A percentile compares a stretch with the other conserved stretches of the same genome.
phyloP scores from a whole-genome alignment of 1,140 invertebrate species.

The Mactra quadrangularis region DNA sequence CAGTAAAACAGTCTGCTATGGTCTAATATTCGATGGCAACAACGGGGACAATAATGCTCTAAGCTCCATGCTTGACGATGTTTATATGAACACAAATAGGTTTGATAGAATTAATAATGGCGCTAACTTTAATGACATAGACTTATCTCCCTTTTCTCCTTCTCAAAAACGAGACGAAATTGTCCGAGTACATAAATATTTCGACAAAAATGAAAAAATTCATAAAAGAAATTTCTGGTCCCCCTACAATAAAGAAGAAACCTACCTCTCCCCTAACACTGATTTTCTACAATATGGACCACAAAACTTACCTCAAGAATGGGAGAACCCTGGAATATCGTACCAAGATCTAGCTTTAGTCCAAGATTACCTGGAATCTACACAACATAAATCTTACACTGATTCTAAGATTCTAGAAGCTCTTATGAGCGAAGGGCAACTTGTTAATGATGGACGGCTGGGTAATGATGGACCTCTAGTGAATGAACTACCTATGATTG shows the following conservation, averaged over 20 bases:
- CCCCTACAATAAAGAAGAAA: background rate
- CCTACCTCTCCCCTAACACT: constrained; percentile 20
- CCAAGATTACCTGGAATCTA: constrained; percentile 25
- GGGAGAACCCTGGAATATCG: constrained; percentile 49
- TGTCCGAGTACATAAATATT: constrained; percentile 77
- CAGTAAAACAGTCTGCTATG: constrained; percentile 63
- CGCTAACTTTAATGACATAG: too few species aligned
- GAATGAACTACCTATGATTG: too few species aligned
- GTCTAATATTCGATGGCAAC: constrained; percentile 56
- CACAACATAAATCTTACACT: background rate
- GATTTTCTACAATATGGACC: background rate
- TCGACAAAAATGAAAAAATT: constrained; percentile 72
- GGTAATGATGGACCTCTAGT: too few species aligned
- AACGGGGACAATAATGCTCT: constrained; percentile 59
- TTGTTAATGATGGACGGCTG: too few species aligned
- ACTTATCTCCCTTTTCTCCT: constrained; percentile 31
- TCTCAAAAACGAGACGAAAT: constrained; percentile 77
- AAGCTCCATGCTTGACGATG: constrained; percentile 60
- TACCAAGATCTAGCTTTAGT: constrained; percentile 38
- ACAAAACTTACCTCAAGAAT: background rate
- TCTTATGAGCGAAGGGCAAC: too few species aligned
- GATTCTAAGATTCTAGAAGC: constrained; percentile 42
- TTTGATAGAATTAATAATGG: background rate
- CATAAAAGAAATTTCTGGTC: constrained; percentile 65
- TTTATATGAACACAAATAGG: constrained; percentile 30